Evolutionary conservation across 2,797 vertebrate genomes (phyloP).

Genomic region (Takifugu rubripes): DNA sequence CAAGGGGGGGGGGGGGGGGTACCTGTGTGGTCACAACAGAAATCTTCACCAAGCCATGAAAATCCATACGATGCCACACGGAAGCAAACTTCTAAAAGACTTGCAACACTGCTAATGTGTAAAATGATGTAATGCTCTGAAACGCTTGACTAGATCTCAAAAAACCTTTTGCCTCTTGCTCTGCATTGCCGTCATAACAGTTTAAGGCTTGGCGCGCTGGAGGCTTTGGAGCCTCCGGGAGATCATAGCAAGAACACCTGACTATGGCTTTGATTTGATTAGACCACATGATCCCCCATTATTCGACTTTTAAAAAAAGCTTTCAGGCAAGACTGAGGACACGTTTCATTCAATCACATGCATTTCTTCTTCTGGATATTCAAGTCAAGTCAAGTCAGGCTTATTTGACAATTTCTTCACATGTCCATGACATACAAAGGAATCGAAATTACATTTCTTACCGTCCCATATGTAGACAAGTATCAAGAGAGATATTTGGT

Average conservation of each 20-base stretch:
- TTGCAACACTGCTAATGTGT: conserved; percentile 41
- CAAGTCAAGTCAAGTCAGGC: too few species aligned
- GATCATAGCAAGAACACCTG: conserved; percentile 55
- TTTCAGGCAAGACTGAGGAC: conserved; percentile 20
- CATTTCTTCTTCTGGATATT: too few species aligned
- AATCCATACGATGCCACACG: neutral
- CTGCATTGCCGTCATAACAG: conserved; percentile 32
- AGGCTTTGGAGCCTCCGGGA: conserved; percentile 35
- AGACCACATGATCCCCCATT: conserved; percentile 52
- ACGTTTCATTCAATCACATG: too few species aligned
- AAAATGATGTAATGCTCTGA: conserved; percentile 68
- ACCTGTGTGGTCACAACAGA: conserved; percentile 11
- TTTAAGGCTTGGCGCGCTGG: conserved; percentile 41
- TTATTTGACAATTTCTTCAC: too few species aligned
- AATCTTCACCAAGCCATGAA: conserved; percentile 33
- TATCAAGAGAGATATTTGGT: too few species aligned
- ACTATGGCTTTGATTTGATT: conserved; percentile 46
- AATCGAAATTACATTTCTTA: too few species aligned
- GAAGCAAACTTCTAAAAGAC: conserved; percentile 33
- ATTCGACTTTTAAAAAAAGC: conserved; percentile 41
- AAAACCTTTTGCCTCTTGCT: conserved; percentile 26
- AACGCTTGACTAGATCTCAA: conserved; percentile 55
- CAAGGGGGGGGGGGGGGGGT: too few species aligned
- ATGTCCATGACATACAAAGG: too few species aligned
- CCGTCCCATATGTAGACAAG: too few species aligned